Evolutionary conservation across 2,113 vertebrate species (phyloP), one percentile per base, ranked within the genome.

Genomic region (Girardinichthys multiradiatus): DNA sequence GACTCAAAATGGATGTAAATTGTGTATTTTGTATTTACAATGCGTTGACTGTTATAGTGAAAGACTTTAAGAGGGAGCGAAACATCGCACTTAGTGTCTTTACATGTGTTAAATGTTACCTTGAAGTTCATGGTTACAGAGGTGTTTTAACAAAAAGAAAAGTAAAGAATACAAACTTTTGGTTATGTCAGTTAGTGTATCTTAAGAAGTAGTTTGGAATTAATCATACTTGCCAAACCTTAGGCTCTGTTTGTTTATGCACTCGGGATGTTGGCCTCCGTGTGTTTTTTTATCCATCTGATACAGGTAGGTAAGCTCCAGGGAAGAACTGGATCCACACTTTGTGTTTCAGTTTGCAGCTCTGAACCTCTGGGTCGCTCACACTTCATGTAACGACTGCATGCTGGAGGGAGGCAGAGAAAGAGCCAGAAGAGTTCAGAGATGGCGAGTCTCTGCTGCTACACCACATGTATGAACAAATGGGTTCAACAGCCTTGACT

Each of bases 381-480:
- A 51, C 48, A 2, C 48, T 17, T 51, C 48, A 2, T 17, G 21
- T 21, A 24, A 19, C 7, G 21, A 17, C 48, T 21, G 48, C 48
- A 7, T 51, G 48, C 48, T 51, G 48, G 48, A 9, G 7, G 48
- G 48, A 51, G 48, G 48, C 48, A 51, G 39, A 17, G 5, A 42
- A 51, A 51, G n/a, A n/a, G n/a, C n/a, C n/a, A n/a, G n/a, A n/a
- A 77, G 79, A 71, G 65, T 65, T 58, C 72, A 68, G 71, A 76
- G 58, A 72, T 37, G 0, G 48, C 17, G 24, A 54, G 48, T 42
- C 73, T 8, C 61, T 75, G 26, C 15, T 45, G 15, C 39, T 4
- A 81, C 67, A 72, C 57, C 26, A 68, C 13, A 17, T 45, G 42
- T 67, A 35, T 70, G 27, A 86, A 83, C 80, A 77, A 66, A 80